phyloP scores from a whole-genome alignment of 2,888 invertebrate species.

The Sminthurides aquaticus region DNA sequence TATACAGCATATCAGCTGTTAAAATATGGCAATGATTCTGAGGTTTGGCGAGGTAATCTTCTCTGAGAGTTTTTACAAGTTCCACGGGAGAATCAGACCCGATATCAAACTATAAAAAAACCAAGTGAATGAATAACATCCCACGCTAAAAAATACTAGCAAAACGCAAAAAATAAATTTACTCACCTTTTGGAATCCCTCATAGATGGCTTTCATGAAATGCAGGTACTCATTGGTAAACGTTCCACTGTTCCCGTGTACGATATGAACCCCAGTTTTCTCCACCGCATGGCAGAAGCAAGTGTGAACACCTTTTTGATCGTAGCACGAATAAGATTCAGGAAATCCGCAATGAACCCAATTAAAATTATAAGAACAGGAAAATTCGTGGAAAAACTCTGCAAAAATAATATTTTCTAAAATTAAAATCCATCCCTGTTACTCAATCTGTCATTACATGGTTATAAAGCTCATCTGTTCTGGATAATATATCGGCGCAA shows the following conservation, averaged over 20 bases:
- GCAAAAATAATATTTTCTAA: neutral
- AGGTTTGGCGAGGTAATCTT: conserved; percentile 2
- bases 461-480: no score
- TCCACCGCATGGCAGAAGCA: conserved; percentile 1
- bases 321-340: neutral
- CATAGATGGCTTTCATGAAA: neutral
- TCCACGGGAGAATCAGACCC: neutral
- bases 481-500: no score
- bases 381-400: neutral
- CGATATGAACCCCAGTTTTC: neutral
- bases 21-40: conserved; percentile 1
- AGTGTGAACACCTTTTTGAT: neutral
- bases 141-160: no score
- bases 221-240: neutral
- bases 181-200: neutral
- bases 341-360: neutral
- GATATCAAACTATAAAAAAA: neutral
- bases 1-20: conserved; percentile 1
- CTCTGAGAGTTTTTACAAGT: neutral
- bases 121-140: neutral
- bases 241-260: neutral
- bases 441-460: no score
- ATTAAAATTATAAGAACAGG: neutral
- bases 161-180: neutral
- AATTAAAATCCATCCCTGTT: no score